phyloP scores from a whole-genome alignment of 1,140 invertebrate genomes.

The Leptinotarsa texana region DNA sequence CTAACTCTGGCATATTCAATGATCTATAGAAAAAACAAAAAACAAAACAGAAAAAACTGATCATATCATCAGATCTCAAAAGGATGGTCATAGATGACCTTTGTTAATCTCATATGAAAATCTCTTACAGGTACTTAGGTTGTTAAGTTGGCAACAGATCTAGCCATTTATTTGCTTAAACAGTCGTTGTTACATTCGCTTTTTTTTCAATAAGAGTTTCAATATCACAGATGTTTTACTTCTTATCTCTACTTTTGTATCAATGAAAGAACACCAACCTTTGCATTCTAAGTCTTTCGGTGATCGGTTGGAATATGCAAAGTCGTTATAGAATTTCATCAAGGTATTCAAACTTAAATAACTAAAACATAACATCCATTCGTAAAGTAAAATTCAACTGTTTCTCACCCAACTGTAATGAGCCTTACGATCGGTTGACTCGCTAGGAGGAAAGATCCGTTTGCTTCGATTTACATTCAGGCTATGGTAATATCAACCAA shows the following conservation, averaged over 20 bases:
- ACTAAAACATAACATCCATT: slow-evolving; percentile 8
- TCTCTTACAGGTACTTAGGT: neutral
- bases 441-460: too few relatives aligned
- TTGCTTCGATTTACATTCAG: too few relatives aligned
- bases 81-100: neutral
- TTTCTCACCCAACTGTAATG: neutral
- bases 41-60: neutral
- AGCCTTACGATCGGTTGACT: too few relatives aligned
- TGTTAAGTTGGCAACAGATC: slow-evolving; percentile 5
- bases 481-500: neutral
- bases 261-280: slow-evolving; percentile 22
- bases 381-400: neutral
- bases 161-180: slow-evolving; percentile 21
- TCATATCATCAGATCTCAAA: neutral
- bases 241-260: slow-evolving; percentile 42
- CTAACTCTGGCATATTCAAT: neutral
- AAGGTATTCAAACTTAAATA: slow-evolving; percentile 2
- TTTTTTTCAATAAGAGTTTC: slow-evolving; percentile 36
- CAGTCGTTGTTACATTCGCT: slow-evolving; percentile 41
- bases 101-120: neutral
- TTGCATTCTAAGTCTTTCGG: slow-evolving; percentile 15
- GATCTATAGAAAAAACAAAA: slow-evolving; percentile 4
- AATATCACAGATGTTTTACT: slow-evolving; percentile 49
- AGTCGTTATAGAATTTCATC: slow-evolving; percentile 1
- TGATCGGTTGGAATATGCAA: slow-evolving; percentile 19